A percentile compares a stretch with the other conserved stretches of the same genome.
Conservation (phyloP, 2,888 invertebrate genomes). For the Caenorhabditis parvicauda region DNA sequence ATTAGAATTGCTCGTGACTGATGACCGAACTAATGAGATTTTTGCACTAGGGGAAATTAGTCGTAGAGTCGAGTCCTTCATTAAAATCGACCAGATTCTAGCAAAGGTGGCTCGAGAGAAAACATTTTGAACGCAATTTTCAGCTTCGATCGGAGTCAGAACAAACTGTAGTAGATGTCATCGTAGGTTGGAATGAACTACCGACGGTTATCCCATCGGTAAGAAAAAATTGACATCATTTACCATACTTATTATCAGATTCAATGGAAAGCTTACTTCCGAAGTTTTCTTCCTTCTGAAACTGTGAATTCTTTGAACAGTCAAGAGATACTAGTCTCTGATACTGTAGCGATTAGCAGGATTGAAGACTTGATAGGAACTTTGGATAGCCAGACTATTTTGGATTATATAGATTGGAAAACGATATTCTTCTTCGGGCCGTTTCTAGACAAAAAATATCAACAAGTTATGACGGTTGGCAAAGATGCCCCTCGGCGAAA, state of each 20-base stretch:
- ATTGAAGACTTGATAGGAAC: slow-evolving; percentile 5
- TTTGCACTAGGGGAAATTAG: neutral
- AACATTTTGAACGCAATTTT: neutral
- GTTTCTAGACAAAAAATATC: slow-evolving; percentile 4
- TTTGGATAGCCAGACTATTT: neutral
- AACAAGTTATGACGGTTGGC: neutral
- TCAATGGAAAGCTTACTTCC: slow-evolving; percentile 6
- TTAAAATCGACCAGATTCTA: slow-evolving; percentile 5
- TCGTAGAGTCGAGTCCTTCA: slow-evolving; percentile 5
- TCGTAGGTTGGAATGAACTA: neutral
- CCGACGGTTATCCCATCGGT: neutral
- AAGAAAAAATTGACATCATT: neutral
- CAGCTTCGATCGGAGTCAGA: neutral
- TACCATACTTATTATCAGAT: neutral
- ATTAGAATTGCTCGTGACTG: neutral
- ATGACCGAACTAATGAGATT: slow-evolving; percentile 6
- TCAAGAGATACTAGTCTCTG: neutral
- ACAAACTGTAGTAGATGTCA: neutral
- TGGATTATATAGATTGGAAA: slow-evolving; percentile 14
- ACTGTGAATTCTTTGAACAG: neutral
- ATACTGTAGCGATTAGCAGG: neutral
- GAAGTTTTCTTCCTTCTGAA: slow-evolving; percentile 2
- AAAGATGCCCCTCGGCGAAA: neutral
- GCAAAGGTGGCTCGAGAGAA: slow-evolving; percentile 7
- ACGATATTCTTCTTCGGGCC: slow-evolving; percentile 5